Evolutionary conservation across 2,113 vertebrate species (phyloP), one percentile per base, ranked within the genome.

Genomic region (Ophthalmolycus amberensis): DNA sequence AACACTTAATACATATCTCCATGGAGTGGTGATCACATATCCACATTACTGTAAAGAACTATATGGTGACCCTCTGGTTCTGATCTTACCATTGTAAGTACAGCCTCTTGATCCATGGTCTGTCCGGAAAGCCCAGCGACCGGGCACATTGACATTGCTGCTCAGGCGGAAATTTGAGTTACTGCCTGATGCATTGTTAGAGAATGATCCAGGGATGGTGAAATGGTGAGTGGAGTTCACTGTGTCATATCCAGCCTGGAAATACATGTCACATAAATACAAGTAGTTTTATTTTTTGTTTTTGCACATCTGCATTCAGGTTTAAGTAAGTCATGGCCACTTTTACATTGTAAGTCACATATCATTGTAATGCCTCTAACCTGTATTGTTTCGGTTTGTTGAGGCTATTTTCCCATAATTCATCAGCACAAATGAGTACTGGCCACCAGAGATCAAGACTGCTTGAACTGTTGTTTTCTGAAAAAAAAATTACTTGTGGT

Each of bases 191-290:
- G 54, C 38, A 0, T 0, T 16, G 0, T 0, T 15, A 18, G 68
- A 27, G 29, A 88, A 88, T 12, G 92, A 92, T 54, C 85, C 87
- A 38, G 86, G 85, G 9, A 93, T 76, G 15, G n/a, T 18, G 42
- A 90, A 87, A 42, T 91, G 76, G 44, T 92, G 29, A n/a, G 1
- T 0, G 4, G 87, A 93, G 15, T 8, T 3, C 1, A 50, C 0
- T 18, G 91, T 91, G 46, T 94, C 91, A 74, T 89, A 93, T 22
- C 93, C 93, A 75, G 83, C 92, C 94, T 93, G 62, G 8, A 82
- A 80, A 79, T 18, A 37, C 1, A 86, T 0, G 1, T 38, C 14
- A 74, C 3, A 38, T 4, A 25, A 2, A 59, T 48, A 27, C 11
- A 42, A 59, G 20, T 10, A 9, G 20, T 18, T 34, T 4, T 0